phyloP scores from a whole-genome alignment of 2,113 vertebrate genomes.

The Seriola aureovittata region DNA sequence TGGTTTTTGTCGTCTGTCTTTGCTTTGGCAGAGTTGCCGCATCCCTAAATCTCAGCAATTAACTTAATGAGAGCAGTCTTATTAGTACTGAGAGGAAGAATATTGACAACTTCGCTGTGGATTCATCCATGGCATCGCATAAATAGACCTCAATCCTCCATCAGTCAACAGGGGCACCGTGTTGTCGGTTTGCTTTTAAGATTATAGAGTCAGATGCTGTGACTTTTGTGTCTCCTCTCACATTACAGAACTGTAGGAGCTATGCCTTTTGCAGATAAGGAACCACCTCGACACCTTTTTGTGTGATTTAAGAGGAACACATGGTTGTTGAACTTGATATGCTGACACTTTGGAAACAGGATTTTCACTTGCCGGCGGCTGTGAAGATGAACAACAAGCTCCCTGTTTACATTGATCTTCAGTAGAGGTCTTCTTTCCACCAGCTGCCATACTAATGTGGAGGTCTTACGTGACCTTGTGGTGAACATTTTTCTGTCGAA shows the following conservation, averaged over 20 bases:
- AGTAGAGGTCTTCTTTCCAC: neutral
- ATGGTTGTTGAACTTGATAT: neutral
- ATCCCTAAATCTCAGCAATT: neutral
- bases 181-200: neutral
- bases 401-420: neutral
- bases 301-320: neutral
- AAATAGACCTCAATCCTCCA: neutral
- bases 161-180: neutral
- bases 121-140: neutral
- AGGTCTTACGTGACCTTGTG: conserved; percentile 43
- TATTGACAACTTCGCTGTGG: neutral
- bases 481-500: neutral
- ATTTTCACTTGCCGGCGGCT: neutral
- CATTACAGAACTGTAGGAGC: neutral
- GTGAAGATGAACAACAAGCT: neutral
- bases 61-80: neutral
- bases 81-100: neutral
- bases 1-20: neutral
- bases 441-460: conserved; percentile 5
- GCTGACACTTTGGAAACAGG: conserved; percentile 13
- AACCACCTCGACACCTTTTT: neutral
- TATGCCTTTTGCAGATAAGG: neutral
- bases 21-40: neutral
- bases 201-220: neutral
- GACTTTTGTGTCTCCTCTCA: neutral